Base-by-base conservation (phyloP, 92 coral and sea anemone genomes). In the Epizoanthus ramosus region DNA sequence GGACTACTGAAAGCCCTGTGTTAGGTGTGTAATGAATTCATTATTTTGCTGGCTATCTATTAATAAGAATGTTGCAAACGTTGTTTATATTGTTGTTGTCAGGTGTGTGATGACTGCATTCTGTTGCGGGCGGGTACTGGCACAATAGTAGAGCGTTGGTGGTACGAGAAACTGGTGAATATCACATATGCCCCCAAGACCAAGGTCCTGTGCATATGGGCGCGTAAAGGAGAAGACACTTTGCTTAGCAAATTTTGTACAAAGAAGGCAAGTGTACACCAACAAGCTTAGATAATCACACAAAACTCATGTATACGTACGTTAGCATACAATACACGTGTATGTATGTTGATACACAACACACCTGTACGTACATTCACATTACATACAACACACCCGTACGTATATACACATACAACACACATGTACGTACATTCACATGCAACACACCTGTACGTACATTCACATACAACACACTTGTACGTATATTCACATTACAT, bases 101-200 rank as follows among this genome's bases (percentile, higher is more conserved):
- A 96, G 98, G 99, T 96, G 12, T 94, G 94, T 45, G 99, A 96
- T 83, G 99, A 96, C 87, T 96, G 99, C 57, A 96, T 96, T 58
- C 83, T 96, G 74, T 63, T 96, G 18, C 87, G 99, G 23, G 90
- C 99, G 53, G 98, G 98, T 37, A 87, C 94, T 53, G 98, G 99
- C 5, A 81, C 92, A 2, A 90, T 96, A 18, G 92, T 96, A 63
- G 99, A 96, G 73, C 79, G 99, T 24, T 96, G 99, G 99, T 96
- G 99, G 99, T 96, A 96, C 33, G 99, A 97, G 92, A 97, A 97
- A 60, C 90, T 97, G 28, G 99, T 97, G 23, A 97, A 97, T 80
- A 94, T 97, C 50, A 97, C 98, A 0, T 97, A 97, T 84, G 91
- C 93, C 68, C 98, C 99, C 12, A 97, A 97, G 75, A 97, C 99